Conservation (phyloP, 2,797 vertebrate genomes). For the Thripadectes ignobilis region DNA sequence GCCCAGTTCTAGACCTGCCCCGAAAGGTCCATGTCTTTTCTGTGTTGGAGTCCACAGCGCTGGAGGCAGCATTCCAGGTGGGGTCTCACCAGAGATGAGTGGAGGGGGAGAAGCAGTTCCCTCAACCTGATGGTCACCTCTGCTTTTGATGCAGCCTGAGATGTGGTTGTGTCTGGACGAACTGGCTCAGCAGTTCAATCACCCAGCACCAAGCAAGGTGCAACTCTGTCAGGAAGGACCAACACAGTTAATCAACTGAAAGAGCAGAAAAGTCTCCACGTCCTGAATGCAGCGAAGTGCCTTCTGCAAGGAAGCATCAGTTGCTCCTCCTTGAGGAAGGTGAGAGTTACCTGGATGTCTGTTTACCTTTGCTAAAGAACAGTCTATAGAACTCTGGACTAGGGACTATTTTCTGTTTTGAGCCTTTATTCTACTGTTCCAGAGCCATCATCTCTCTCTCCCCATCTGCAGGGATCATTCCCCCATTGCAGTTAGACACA, state of each 20-base stretch:
- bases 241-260: neutral
- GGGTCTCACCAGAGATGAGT: neutral
- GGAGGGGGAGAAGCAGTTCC: neutral
- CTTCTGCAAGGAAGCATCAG: neutral
- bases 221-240: neutral
- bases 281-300: neutral
- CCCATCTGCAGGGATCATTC: neutral
- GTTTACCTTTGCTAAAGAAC: neutral
- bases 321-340: neutral
- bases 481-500: neutral
- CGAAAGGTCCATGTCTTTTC: neutral
- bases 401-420: neutral
- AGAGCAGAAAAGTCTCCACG: rapidly evolving
- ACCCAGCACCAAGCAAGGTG: neutral
- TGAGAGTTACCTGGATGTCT: neutral
- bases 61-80: neutral
- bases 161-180: neutral
- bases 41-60: too few species aligned
- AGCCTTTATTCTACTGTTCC: neutral
- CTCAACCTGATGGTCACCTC: rapidly evolving
- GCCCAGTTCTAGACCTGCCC: neutral
- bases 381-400: neutral
- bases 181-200: neutral
- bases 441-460: neutral
- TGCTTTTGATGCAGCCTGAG: neutral